Evolutionary conservation across 92 coral and sea anemone species (phyloP), one percentile per base, ranked within the genome.

Genomic region (Galaxea fascicularis): DNA sequence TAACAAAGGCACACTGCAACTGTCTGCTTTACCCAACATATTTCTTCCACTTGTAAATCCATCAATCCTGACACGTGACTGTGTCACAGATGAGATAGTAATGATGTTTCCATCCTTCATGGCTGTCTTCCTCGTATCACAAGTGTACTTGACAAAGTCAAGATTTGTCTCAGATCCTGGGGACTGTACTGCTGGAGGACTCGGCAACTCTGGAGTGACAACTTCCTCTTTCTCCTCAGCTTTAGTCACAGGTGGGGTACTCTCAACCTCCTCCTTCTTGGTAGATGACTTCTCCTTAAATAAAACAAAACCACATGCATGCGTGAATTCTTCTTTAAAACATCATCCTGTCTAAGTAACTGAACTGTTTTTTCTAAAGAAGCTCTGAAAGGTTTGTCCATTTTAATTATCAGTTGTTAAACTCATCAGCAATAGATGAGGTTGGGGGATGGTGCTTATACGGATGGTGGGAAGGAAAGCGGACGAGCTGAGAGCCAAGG

Each of bases 81-180:
- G 92, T 13, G 95, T 93, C 30, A 92, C 83, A 11, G 95, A 97
- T 25, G 98, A 93, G 35, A 97, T 97, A 24, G 93, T 92, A 20
- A 97, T 88, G 72, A 85, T 86, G 70, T 95, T 86, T 0, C 91
- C 92, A 13, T 94, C 93, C 66, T 95, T 97, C 74, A 88, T 82
- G 60, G 99, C 99, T 35, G 89, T 89, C 79, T 97, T 95, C 49
- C 96, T 90, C 3, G 95, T 92, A 47, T 93, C 92, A 65, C 97
- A 97, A 0, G 93, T 87, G 86, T 97, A 97, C 72, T 85, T 95
- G 49, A 93, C 89, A 64, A 85, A 76, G 80, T 76, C 89, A 44
- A 64, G n/a, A 65, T 29, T 45, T 10, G 26, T 10, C 35, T 85
- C 89, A 25, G 22, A 17, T 6, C 24, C 68, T 25, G 74, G 51